Conservation (phyloP, 2,113 vertebrate genomes). For the Prietella phreatophila region DNA sequence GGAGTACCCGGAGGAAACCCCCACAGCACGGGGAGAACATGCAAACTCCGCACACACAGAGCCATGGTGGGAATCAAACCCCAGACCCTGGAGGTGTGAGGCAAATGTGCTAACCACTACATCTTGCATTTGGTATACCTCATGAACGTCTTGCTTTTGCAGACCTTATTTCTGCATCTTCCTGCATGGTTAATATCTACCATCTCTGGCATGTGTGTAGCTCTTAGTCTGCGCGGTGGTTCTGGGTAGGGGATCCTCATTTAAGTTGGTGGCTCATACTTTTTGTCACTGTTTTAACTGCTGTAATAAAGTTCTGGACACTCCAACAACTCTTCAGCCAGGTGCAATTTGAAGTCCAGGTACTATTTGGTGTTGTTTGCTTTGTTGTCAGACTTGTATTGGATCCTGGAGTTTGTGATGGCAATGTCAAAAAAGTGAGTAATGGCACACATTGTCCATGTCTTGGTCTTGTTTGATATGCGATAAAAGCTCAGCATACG, state of each 20-base stretch:
- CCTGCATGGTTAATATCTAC: not conserved
- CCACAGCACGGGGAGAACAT: too few species aligned
- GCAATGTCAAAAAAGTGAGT: not conserved
- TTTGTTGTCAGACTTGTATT: not conserved
- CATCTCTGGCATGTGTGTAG: not conserved
- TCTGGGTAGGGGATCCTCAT: not conserved
- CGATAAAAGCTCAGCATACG: too few species aligned
- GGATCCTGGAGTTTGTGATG: not conserved
- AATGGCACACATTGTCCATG: too few species aligned
- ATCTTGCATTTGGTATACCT: slow-evolving; percentile 36
- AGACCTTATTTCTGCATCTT: slow-evolving; percentile 7
- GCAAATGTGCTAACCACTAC: not conserved
- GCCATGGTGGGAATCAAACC: too few species aligned
- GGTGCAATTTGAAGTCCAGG: not conserved
- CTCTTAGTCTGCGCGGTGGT: not conserved
- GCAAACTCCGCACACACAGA: too few species aligned
- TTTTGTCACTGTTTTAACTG: not conserved
- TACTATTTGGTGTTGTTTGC: not conserved
- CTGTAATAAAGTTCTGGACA: not conserved
- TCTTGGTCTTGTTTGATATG: too few species aligned
- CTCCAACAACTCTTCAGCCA: not conserved
- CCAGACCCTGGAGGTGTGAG: too few species aligned
- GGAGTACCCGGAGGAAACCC: too few species aligned
- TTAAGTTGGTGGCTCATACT: not conserved
- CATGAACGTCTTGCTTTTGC: slow-evolving; percentile 37